These are phyloP conservation scores for Dascyllus trimaculatus DNA, from an alignment of 2,113 vertebrate genomes.

Conservation along the genomic window DNA sequence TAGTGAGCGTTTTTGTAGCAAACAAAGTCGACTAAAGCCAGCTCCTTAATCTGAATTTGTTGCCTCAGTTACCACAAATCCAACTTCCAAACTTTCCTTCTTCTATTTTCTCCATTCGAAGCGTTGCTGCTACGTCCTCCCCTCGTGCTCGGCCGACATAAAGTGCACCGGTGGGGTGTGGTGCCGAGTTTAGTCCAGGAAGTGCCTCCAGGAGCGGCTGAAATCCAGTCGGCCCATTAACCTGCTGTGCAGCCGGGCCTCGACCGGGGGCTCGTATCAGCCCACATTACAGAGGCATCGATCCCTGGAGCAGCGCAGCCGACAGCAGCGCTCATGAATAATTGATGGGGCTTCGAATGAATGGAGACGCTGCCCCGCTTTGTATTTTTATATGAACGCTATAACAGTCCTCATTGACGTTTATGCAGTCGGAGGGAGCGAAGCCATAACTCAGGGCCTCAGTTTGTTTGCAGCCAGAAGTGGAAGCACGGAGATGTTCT, in stretches of 20 bases:
- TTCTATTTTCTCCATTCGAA: no score
- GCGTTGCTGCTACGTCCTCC: no score
- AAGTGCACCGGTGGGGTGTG: constrained; percentile 29
- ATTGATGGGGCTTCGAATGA: constrained; percentile 77
- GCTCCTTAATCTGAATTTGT: no score
- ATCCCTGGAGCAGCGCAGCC: constrained; percentile 70
- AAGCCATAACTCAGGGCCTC: neutral
- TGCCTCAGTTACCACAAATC: no score
- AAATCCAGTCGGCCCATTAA: constrained; percentile 77
- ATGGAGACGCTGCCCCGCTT: constrained; percentile 43
- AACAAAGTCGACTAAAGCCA: no score
- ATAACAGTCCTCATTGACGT: constrained; percentile 45
- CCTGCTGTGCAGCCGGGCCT: constrained; percentile 63
- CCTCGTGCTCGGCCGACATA: no score
- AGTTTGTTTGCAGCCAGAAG: neutral
- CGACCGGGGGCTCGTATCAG: constrained; percentile 71
- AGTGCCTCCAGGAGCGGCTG: constrained; percentile 44
- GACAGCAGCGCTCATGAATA: constrained; percentile 75
- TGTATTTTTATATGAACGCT: constrained; percentile 63
- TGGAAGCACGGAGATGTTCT: no score
- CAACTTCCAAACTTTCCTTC: no score
- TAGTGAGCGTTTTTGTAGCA: no score
- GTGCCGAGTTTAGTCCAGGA: constrained; percentile 56
- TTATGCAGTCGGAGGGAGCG: constrained; percentile 9
- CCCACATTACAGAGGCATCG: constrained; percentile 79